Evolutionary conservation across 2,797 vertebrate species (phyloP).

Genomic region (Coracias cyanogaster): DNA sequence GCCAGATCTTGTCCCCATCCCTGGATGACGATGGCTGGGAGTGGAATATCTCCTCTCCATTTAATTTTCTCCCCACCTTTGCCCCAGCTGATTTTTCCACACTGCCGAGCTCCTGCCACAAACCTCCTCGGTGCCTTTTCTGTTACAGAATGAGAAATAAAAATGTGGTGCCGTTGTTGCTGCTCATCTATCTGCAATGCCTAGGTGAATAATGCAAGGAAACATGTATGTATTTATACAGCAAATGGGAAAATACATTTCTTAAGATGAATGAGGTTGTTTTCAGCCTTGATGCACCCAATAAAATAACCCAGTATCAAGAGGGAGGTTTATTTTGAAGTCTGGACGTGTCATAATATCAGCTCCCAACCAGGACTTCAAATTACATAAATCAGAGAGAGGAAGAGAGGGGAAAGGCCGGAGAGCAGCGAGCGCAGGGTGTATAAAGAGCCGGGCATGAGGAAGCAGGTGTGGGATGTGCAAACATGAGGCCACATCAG

Average conservation of each 20-base stretch:
- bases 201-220: constrained; percentile 71
- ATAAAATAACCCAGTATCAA: constrained; percentile 75
- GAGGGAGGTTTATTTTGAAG: constrained; percentile 79
- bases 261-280: constrained; percentile 77
- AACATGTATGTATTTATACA: constrained; percentile 77
- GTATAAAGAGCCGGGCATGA: neutral
- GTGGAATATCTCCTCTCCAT: neutral
- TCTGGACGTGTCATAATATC: constrained; percentile 70
- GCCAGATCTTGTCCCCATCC: neutral
- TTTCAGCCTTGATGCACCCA: constrained; percentile 74
- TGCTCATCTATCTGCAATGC: constrained; percentile 64
- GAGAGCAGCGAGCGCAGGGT: neutral
- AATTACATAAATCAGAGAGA: constrained; percentile 67
- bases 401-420: constrained; percentile 67
- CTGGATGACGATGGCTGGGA: neutral
- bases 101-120: neutral
- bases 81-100: constrained; percentile 15
- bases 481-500: neutral
- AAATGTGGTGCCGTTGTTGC: constrained; percentile 62
- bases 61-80: constrained; percentile 6
- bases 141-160: constrained; percentile 69
- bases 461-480: neutral
- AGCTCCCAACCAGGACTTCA: constrained; percentile 69
- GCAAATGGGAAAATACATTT: constrained; percentile 76
- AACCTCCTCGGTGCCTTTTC: constrained; percentile 49